A percentile compares a stretch with the other conserved stretches of the same genome.
Conservation (phyloP, 2,888 invertebrate species). For the Eurytoma adleriae region DNA sequence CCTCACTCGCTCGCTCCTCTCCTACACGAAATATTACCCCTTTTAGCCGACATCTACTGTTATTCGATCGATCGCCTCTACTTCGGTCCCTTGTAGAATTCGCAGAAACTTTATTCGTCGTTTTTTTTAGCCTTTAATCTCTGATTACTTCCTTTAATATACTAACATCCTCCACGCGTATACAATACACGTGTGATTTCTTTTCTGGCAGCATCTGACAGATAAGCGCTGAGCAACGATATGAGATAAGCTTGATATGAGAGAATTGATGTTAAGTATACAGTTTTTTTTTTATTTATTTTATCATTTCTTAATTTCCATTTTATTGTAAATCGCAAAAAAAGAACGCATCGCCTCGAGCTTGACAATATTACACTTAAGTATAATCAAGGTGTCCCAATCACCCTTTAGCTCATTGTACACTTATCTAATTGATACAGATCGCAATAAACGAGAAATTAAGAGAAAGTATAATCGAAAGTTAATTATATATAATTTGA, state of each 20-base stretch:
- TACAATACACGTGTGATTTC: conserved; percentile 55
- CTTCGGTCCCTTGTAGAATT: conserved; percentile 56
- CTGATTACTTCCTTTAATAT: conserved; percentile 46
- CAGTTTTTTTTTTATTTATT: conserved; percentile 34
- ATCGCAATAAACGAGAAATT: conserved; percentile 41
- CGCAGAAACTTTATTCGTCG: conserved; percentile 27
- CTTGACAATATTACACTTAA: conserved; percentile 50
- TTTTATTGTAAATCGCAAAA: conserved; percentile 53
- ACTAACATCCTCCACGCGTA: conserved; percentile 59
- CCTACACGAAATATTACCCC: conserved; percentile 53
- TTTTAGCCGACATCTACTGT: conserved; percentile 46
- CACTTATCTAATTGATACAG: conserved; percentile 49
- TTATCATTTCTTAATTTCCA: conserved; percentile 1
- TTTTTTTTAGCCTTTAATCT: conserved; percentile 26
- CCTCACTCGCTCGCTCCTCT: conserved; percentile 11
- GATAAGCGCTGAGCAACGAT: conserved; percentile 62
- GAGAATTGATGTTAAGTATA: conserved; percentile 53
- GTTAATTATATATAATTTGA: conserved; percentile 39
- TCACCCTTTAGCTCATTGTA: conserved; percentile 47
- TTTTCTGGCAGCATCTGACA: conserved; percentile 48
- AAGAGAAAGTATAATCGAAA: conserved; percentile 37
- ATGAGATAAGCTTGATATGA: conserved; percentile 70
- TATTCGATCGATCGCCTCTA: conserved; percentile 41
- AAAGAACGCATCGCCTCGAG: conserved; percentile 35
- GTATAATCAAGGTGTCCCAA: conserved; percentile 50